These are phyloP conservation scores for Drosophila subsilvestris DNA, from an alignment of 2,888 invertebrate genomes.

Conservation along the genomic window DNA sequence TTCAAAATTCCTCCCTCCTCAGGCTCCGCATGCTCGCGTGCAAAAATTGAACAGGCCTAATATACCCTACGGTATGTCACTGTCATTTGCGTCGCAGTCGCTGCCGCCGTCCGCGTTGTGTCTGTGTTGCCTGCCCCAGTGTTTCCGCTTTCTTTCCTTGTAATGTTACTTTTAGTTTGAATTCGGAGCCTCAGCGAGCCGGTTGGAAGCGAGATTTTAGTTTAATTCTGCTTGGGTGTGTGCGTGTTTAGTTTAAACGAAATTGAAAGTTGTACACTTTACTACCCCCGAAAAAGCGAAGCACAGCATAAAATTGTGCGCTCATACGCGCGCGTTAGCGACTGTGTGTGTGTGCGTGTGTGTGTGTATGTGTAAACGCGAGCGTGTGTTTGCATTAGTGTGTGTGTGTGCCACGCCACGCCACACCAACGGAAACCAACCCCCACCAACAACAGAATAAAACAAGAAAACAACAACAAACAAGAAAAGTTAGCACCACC, in stretches of 20 bases:
- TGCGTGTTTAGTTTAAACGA: slow-evolving; percentile 63
- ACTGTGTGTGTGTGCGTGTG: slow-evolving; percentile 38
- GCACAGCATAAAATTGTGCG: slow-evolving; percentile 79
- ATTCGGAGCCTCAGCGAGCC: slow-evolving; percentile 77
- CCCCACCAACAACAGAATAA: slow-evolving; percentile 70
- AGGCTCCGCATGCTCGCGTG: not conserved
- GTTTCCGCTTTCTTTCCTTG: slow-evolving; percentile 81
- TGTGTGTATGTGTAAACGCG: slow-evolving; percentile 29
- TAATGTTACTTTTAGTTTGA: slow-evolving; percentile 81
- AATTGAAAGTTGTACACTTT: slow-evolving; percentile 62
- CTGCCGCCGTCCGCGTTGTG: slow-evolving; percentile 62
- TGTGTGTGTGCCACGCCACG: slow-evolving; percentile 54
- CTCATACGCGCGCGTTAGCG: slow-evolving; percentile 50
- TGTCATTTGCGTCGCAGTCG: slow-evolving; percentile 72
- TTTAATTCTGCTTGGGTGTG: slow-evolving; percentile 71
- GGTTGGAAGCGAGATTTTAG: slow-evolving; percentile 78
- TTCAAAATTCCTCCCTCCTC: not conserved
- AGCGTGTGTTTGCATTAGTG: slow-evolving; percentile 25
- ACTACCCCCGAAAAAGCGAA: slow-evolving; percentile 78
- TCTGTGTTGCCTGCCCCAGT: slow-evolving; percentile 72
- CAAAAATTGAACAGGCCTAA: slow-evolving; percentile 6
- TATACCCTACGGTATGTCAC: slow-evolving; percentile 57
- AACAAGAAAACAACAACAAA: slow-evolving; percentile 60
- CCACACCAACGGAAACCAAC: slow-evolving; percentile 69
- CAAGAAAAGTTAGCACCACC: slow-evolving; percentile 66